These are phyloP conservation scores for Orcinus orca DNA, from an alignment of 2,113 vertebrate species.

Conservation along the genomic window DNA sequence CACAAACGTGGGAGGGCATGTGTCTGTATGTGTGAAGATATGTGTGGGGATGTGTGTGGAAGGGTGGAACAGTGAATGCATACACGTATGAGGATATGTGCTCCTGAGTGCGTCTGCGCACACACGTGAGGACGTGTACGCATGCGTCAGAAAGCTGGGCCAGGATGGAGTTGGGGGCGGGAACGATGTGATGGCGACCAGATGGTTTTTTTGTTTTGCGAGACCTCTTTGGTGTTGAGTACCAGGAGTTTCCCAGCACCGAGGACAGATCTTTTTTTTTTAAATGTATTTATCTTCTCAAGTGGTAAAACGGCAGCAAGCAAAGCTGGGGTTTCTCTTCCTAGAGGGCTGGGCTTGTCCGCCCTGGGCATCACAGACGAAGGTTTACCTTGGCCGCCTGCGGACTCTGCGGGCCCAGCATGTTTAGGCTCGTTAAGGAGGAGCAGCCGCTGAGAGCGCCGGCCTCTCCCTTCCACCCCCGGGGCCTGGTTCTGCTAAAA, in stretches of 20 bases:
- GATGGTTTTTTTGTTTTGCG: background rate
- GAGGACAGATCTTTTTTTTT: background rate
- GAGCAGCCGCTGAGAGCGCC: background rate
- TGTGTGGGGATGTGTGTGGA: no score
- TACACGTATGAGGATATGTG: background rate
- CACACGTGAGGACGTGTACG: background rate
- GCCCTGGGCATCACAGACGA: background rate
- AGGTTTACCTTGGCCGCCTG: background rate
- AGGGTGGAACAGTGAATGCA: background rate
- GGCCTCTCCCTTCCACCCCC: slow-evolving; percentile 57
- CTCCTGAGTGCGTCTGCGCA: background rate
- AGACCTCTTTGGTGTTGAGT: background rate
- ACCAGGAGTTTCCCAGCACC: background rate
- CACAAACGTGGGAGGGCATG: background rate
- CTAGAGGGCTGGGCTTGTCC: background rate
- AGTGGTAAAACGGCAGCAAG: background rate
- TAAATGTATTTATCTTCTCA: background rate
- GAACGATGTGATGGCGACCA: background rate
- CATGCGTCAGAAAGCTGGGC: background rate
- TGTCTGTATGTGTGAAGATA: background rate
- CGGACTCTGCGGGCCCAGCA: background rate
- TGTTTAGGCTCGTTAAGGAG: slow-evolving; percentile 61
- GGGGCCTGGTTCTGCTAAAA: slow-evolving; percentile 47
- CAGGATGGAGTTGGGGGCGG: accelerated
- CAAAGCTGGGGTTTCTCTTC: background rate